Percentiles rank a stretch among this genome's conserved stretches.
Evolutionary conservation across 1,140 invertebrate species (phyloP).

Genomic region (Lepidotrigona ventralis): DNA sequence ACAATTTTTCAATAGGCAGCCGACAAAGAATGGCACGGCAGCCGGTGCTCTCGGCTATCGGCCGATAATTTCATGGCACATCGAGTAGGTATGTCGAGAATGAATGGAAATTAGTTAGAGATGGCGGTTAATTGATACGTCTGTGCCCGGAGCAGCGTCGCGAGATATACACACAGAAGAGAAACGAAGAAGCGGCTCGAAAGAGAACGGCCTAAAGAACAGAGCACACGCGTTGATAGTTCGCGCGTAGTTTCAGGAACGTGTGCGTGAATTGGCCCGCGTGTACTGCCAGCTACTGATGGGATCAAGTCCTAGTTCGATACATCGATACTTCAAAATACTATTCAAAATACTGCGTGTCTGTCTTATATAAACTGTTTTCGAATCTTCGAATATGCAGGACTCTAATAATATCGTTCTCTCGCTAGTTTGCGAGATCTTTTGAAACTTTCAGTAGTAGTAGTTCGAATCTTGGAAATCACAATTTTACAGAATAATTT

Average conservation of each 20-base stretch:
- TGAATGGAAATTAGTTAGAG: slow-evolving; percentile 74
- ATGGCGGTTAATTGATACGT: slow-evolving; percentile 76
- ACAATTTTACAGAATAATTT: no score
- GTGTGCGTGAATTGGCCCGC: slow-evolving; percentile 25
- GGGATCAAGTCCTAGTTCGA: no score
- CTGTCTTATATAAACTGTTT: no score
- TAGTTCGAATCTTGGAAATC: no score
- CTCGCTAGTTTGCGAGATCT: no score
- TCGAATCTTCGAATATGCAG: no score
- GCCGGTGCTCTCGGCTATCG: slow-evolving; percentile 46
- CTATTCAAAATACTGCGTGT: no score
- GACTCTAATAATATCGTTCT: no score
- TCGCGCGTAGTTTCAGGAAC: background rate
- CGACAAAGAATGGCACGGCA: slow-evolving; percentile 48
- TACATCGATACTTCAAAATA: no score
- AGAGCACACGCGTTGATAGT: slow-evolving; percentile 17
- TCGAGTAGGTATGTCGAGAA: slow-evolving; percentile 71
- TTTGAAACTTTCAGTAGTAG: no score
- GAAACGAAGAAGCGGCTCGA: slow-evolving; percentile 8
- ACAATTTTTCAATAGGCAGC: background rate
- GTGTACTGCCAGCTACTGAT: background rate
- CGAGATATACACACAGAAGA: slow-evolving; percentile 43
- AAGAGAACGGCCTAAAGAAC: background rate
- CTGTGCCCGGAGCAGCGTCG: slow-evolving; percentile 53
- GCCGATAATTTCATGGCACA: slow-evolving; percentile 75